phyloP scores from a whole-genome alignment of 2,113 vertebrate species.

The Glaucomys volans region DNA sequence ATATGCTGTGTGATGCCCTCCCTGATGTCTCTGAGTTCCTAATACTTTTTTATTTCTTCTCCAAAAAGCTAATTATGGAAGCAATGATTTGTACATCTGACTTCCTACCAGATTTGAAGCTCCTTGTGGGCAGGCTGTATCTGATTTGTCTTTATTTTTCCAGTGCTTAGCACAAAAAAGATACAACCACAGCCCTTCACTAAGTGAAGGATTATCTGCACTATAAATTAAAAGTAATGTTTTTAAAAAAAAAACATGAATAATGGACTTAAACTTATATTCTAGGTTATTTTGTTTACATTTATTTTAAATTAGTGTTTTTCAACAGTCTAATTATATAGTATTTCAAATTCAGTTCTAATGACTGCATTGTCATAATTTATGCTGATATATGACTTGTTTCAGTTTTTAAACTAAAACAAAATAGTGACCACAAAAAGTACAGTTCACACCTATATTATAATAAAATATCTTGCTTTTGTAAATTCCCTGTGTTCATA shows the following conservation, averaged over 20 bases:
- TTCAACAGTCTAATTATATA: not conserved
- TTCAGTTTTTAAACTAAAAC: constrained; percentile 8
- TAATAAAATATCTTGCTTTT: not conserved
- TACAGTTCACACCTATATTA: not conserved
- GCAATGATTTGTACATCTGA: not conserved
- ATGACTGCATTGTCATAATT: not conserved
- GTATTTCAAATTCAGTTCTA: not conserved
- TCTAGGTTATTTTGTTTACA: not conserved
- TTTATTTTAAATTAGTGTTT: not conserved
- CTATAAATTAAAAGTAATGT: too few species aligned
- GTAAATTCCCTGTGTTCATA: not conserved
- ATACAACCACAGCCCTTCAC: not conserved
- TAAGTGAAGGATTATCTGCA: not conserved
- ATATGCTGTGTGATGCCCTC: fast-evolving
- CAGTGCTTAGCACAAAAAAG: not conserved
- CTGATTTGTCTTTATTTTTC: not conserved
- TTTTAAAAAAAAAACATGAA: not conserved
- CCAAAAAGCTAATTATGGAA: not conserved
- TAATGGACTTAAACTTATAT: not conserved
- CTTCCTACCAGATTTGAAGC: not conserved
- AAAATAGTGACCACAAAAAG: not conserved
- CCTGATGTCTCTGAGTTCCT: not conserved
- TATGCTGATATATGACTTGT: not conserved
- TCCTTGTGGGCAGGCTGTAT: not conserved
- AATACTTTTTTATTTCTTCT: not conserved